Evolutionary conservation across 2,888 invertebrate species (phyloP).

Genomic region (Colostygia pectinataria): DNA sequence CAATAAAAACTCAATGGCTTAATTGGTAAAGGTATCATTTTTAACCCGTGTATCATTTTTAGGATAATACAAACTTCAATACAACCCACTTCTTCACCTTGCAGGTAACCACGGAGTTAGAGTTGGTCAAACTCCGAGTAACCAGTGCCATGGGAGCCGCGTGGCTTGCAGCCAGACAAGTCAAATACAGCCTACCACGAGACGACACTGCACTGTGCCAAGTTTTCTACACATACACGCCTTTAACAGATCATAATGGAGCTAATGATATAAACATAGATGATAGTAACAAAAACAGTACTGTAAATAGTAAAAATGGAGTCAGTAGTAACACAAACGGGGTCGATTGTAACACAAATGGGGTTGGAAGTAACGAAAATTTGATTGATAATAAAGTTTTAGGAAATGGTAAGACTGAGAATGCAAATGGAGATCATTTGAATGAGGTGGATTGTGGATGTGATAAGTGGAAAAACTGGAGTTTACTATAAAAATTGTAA

Average conservation of each 20-base stretch:
- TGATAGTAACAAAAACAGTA: not conserved
- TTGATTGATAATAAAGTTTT: not conserved
- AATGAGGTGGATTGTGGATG: slow-evolving; percentile 45
- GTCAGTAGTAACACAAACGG: not conserved
- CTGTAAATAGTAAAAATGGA: not conserved
- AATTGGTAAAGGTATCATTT: too few relatives aligned
- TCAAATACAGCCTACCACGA: slow-evolving; percentile 85
- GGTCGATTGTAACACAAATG: not conserved
- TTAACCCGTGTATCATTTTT: too few relatives aligned
- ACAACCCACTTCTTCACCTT: too few relatives aligned
- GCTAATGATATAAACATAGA: not conserved
- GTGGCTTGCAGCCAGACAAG: slow-evolving; percentile 90
- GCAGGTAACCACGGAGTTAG: slow-evolving; percentile 73
- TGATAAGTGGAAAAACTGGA: slow-evolving; percentile 47
- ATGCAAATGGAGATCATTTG: slow-evolving; percentile 13
- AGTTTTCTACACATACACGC: slow-evolving; percentile 84
- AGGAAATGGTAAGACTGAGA: slow-evolving; percentile 13
- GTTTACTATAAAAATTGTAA: slow-evolving; percentile 40
- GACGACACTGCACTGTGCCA: slow-evolving; percentile 88
- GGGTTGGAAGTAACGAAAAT: not conserved
- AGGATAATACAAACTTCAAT: too few relatives aligned
- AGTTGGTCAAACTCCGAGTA: slow-evolving; percentile 87
- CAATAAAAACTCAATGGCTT: too few relatives aligned
- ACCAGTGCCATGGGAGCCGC: slow-evolving; percentile 94
- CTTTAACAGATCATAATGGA: slow-evolving; percentile 36